Evolutionary conservation across 2,113 vertebrate species (phyloP).

Genomic region (Nibea coibor): DNA sequence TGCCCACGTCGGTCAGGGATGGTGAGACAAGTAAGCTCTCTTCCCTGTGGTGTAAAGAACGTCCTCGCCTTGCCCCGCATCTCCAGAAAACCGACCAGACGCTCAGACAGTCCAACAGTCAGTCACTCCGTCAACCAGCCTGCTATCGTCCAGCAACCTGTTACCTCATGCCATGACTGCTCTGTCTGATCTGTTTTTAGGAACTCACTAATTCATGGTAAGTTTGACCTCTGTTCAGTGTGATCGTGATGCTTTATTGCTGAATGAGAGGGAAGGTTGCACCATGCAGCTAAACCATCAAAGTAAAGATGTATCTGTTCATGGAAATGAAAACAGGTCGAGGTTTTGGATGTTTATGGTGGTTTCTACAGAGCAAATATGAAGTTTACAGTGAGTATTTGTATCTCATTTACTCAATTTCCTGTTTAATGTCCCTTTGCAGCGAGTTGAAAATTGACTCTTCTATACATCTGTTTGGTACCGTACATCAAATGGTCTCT

Average conservation of each 20-base stretch:
- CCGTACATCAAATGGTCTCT: no score
- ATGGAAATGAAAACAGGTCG: no score
- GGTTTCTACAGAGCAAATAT: no score
- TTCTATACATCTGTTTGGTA: no score
- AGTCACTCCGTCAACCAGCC: slow-evolving; percentile 57
- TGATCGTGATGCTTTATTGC: background rate
- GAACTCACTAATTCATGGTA: slow-evolving; percentile 85
- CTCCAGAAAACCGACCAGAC: slow-evolving; percentile 46
- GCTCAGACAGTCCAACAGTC: slow-evolving; percentile 53
- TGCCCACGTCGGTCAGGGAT: slow-evolving; percentile 76
- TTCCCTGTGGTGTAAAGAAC: slow-evolving; percentile 63
- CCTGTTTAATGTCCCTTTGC: no score
- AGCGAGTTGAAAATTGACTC: no score
- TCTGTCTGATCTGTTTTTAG: slow-evolving; percentile 76
- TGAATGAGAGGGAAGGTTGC: background rate
- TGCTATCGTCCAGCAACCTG: slow-evolving; percentile 69
- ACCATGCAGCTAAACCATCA: no score
- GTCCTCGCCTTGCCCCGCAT: slow-evolving; percentile 39
- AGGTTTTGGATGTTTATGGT: no score
- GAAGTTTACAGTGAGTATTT: no score
- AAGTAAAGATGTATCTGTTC: no score
- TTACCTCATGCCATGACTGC: slow-evolving; percentile 83
- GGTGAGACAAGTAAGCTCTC: slow-evolving; percentile 76
- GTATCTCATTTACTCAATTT: no score
- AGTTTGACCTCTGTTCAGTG: slow-evolving; percentile 45